Evolutionary conservation across 2,797 vertebrate genomes (phyloP), one percentile per base, ranked within the genome.

Genomic region (Amblyraja radiata): DNA sequence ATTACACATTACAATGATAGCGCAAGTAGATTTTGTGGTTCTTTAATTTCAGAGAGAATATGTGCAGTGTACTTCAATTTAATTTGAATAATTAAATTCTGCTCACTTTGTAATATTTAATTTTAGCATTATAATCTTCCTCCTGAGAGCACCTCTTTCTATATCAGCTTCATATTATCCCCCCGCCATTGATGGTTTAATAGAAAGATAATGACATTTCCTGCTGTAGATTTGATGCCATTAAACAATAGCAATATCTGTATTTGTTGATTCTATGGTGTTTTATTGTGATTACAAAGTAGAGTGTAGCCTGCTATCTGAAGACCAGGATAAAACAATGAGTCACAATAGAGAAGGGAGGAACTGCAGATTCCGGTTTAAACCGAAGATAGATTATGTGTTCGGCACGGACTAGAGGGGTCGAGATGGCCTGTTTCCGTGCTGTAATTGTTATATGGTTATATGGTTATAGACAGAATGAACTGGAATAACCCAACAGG

Each of bases 81-180:
- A 88, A 78, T 78, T 78, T 36, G 32, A 88, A 88, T 68, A 68
- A 88, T 88, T 68, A 88, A 88, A 88, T 88, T 63, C 63, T 68
- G 18, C 32, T 68, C 63, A 68, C n/a, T 32, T 65, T 21, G 84
- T 63, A 88, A 68, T 36, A 88, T 88, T 88, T 68, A 21, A 68
- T 88, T 32, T 32, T 68, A 10, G 16, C 7, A 2, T 36, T 88
- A 7, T 54, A 32, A 65, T 65, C 61, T 65, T 36, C 36, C 84
- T 68, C 61, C 61, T 68, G 63, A 88, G 84, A 88, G 2, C 7
- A 68, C 16, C 61, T 36, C n/a, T 88, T 39, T 0, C 36, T 39
- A 78, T 65, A 21, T 88, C 63, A 68, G 14, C n/a, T 63, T 88
- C 32, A 36, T n/a, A 36, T n/a, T 14, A 88, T 68, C 13, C 63